Evolutionary conservation across 2,113 vertebrate species (phyloP).

Genomic region (Platichthys stellatus): DNA sequence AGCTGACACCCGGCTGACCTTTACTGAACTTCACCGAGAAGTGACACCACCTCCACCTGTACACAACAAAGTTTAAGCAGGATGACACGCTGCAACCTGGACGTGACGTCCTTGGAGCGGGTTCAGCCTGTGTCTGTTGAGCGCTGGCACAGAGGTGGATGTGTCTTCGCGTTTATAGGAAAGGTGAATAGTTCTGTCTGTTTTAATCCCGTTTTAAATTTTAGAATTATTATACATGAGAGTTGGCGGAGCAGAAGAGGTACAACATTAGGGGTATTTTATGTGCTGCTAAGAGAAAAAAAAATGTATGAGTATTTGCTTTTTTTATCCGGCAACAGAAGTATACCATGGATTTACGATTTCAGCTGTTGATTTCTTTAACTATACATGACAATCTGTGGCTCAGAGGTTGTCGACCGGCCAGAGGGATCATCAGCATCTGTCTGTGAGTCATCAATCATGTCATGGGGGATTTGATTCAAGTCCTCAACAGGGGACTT

Average conservation of each 20-base stretch:
- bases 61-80: slow-evolving; percentile 49
- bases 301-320: not conserved
- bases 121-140: slow-evolving; percentile 1
- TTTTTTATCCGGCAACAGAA: slow-evolving; percentile 4
- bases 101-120: slow-evolving; percentile 42
- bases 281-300: not conserved
- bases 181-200: not conserved
- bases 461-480: slow-evolving; percentile 35
- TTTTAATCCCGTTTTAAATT: slow-evolving; percentile 5
- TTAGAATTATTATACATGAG: slow-evolving; percentile 11
- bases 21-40: slow-evolving; percentile 61
- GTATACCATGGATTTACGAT: not conserved
- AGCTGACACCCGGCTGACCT: slow-evolving; percentile 70
- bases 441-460: slow-evolving; percentile 37
- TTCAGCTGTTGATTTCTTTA: not conserved
- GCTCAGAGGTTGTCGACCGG: slow-evolving; percentile 9
- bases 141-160: not conserved
- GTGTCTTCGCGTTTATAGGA: not conserved
- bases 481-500: slow-evolving; percentile 13
- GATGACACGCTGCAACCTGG: slow-evolving; percentile 42
- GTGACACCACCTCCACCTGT: slow-evolving; percentile 51
- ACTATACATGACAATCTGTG: slow-evolving; percentile 20
- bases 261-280: not conserved
- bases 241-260: not conserved
- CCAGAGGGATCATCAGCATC: slow-evolving; percentile 22